phyloP scores from a whole-genome alignment of 2,797 vertebrate species.

The Pangasius sanitwongsei region DNA sequence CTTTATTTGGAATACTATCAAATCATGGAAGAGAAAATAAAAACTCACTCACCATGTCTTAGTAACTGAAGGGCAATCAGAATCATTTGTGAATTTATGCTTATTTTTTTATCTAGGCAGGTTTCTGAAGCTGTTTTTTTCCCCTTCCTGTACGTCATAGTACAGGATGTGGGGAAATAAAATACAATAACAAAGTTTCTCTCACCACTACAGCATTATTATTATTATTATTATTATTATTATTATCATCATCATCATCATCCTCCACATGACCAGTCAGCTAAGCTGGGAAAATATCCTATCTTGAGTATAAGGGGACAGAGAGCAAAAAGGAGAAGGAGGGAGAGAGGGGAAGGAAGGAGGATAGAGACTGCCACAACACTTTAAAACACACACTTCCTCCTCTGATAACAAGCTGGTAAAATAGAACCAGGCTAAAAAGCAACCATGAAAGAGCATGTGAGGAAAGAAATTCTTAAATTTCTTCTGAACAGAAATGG shows the following conservation, averaged over 20 bases:
- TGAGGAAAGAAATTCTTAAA: slow-evolving; percentile 47
- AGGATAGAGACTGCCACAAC: slow-evolving; percentile 16
- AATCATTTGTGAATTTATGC: not conserved
- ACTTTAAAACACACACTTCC: slow-evolving; percentile 31
- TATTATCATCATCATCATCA: not conserved
- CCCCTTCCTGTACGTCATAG: not conserved
- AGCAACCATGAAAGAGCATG: slow-evolving; percentile 23
- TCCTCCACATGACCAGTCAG: not conserved
- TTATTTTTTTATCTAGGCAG: not conserved
- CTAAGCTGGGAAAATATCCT: not conserved
- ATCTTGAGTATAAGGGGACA: not conserved
- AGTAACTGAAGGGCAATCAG: not conserved
- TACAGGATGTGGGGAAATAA: not conserved
- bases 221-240: not conserved
- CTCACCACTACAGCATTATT: not conserved
- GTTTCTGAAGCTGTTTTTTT: not conserved
- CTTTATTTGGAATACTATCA: not conserved
- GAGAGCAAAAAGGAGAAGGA: not conserved
- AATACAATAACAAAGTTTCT: not conserved
- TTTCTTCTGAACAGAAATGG: not conserved
- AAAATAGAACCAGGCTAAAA: slow-evolving; percentile 15
- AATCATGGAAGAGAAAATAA: not conserved
- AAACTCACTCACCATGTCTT: not conserved
- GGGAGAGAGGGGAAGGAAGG: too few relatives aligned
- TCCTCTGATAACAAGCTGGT: slow-evolving; percentile 21